These are phyloP conservation scores for Caenorhabditis auriculariae DNA, from an alignment of 2,888 invertebrate species.

Conservation along the genomic window DNA sequence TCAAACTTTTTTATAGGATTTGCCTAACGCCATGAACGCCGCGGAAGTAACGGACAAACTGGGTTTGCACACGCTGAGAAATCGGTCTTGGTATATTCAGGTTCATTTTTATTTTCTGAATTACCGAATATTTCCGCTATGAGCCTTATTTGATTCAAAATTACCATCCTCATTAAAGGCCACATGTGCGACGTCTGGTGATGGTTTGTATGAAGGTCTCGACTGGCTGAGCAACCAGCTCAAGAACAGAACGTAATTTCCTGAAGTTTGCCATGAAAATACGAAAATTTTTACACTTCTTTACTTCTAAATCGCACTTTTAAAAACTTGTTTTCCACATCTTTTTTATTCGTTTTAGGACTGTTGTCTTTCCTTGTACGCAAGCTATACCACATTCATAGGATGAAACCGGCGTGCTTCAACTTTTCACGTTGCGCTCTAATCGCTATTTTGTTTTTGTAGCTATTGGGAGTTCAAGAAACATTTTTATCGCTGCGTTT, in stretches of 20 bases:
- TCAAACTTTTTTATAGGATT: constrained; percentile 74
- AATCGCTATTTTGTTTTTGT: too few species aligned
- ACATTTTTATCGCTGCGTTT: too few species aligned
- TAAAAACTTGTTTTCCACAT: constrained; percentile 1
- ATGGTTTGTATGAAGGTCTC: constrained; percentile 96
- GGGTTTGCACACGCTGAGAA: constrained; percentile 93
- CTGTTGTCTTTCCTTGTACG: neutral
- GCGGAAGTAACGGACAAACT: constrained; percentile 99
- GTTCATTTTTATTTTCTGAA: constrained; percentile 80
- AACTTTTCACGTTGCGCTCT: too few species aligned
- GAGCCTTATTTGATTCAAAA: neutral
- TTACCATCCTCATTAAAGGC: constrained; percentile 66
- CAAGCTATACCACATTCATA: too few species aligned
- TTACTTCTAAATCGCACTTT: neutral
- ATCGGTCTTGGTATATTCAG: constrained; percentile 75
- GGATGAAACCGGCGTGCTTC: too few species aligned
- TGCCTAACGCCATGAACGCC: constrained; percentile 99
- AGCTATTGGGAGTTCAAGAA: too few species aligned
- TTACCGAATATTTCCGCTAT: constrained; percentile 70
- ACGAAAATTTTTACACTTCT: constrained; percentile 5
- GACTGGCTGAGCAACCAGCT: constrained; percentile 99
- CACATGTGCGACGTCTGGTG: constrained; percentile 93
- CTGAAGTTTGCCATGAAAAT: neutral
- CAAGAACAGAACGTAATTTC: constrained; percentile 74
- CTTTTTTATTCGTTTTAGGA: constrained; percentile 1